Percentiles rank a stretch among this genome's conserved stretches.
phyloP scores from a whole-genome alignment of 2,113 vertebrate species.

The Baryphthengus martii region DNA sequence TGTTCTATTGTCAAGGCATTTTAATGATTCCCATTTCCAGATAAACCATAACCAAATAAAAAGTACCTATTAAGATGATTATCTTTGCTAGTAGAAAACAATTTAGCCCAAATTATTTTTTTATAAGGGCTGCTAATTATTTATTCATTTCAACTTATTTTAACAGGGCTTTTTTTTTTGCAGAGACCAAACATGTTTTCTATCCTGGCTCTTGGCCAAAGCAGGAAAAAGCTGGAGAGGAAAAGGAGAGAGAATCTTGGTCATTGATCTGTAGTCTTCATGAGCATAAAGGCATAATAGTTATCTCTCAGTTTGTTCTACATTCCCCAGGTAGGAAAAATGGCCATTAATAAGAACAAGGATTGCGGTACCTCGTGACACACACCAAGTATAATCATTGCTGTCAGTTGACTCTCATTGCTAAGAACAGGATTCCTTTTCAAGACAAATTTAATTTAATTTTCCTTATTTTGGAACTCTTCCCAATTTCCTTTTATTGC shows the following conservation, averaged over 20 bases:
- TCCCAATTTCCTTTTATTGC: neutral
- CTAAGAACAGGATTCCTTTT: neutral
- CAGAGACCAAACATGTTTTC: neutral
- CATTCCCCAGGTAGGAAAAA: neutral
- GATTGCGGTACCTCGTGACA: neutral
- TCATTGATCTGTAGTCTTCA: neutral
- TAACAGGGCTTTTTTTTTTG: neutral
- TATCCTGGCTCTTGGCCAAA: neutral
- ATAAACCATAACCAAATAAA: constrained; percentile 15
- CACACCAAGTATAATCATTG: neutral
- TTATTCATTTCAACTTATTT: neutral
- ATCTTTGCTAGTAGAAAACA: neutral
- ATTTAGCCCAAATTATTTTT: neutral
- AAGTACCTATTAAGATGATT: constrained; percentile 1
- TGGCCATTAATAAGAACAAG: neutral
- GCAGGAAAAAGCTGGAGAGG: neutral
- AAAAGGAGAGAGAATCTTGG: neutral
- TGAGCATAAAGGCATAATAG: neutral
- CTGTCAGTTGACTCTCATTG: neutral
- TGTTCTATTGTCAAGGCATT: neutral
- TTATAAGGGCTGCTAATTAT: neutral
- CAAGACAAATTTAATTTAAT: neutral
- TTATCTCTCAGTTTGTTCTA: neutral
- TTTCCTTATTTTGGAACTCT: neutral
- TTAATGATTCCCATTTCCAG: neutral